A percentile compares a stretch with the other conserved stretches of the same genome.
phyloP scores from a whole-genome alignment of 2,888 invertebrate species.

The Andrena dorsata region DNA sequence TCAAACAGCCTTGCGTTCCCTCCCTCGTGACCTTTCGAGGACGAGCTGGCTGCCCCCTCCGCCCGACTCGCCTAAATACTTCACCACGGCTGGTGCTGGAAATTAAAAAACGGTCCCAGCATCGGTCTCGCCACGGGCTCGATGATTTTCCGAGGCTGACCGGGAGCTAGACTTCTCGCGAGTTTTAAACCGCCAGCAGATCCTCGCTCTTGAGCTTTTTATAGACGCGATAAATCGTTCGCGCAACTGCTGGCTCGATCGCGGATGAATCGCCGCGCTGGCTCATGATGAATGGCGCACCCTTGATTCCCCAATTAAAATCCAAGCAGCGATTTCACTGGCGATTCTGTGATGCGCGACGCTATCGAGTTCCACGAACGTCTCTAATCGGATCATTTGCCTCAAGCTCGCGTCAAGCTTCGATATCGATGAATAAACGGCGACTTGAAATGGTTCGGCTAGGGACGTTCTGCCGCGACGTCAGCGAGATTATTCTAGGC shows the following conservation, averaged over 20 bases:
- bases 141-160: constrained; percentile 1
- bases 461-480: too few relatives aligned
- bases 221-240: constrained; percentile 65
- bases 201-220: constrained; percentile 69
- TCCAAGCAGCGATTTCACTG: constrained; percentile 1
- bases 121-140: not conserved
- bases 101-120: not conserved
- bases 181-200: constrained; percentile 52
- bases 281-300: constrained; percentile 29
- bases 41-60: constrained; percentile 5
- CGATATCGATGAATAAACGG: too few relatives aligned
- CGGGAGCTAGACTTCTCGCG: constrained; percentile 44
- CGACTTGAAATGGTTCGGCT: too few relatives aligned
- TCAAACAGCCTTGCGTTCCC: constrained; percentile 22
- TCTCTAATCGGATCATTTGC: too few relatives aligned
- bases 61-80: not conserved
- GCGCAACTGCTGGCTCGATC: constrained; percentile 53
- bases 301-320: constrained; percentile 54
- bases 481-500: too few relatives aligned
- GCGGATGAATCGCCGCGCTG: constrained; percentile 50
- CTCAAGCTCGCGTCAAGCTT: too few relatives aligned
- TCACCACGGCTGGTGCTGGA: not conserved
- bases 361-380: not conserved
- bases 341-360: too few relatives aligned
- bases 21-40: constrained; percentile 36